Percentiles rank a stretch among this genome's conserved stretches.
phyloP scores from a whole-genome alignment of 2,113 vertebrate genomes.

The Nothocercus nigrocapillus region DNA sequence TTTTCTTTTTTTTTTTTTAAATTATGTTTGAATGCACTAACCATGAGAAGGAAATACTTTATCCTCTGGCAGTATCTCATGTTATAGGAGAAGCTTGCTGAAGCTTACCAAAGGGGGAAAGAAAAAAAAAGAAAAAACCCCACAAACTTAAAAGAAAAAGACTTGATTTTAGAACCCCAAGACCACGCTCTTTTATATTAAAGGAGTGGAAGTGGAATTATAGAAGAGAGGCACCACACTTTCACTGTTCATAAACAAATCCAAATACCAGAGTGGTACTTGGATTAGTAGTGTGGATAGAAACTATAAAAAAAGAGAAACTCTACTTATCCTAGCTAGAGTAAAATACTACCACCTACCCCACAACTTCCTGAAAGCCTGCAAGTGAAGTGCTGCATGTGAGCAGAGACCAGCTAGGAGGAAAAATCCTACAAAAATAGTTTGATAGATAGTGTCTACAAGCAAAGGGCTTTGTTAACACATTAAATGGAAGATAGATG shows the following conservation, averaged over 20 bases:
- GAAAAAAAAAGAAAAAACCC: too few species aligned
- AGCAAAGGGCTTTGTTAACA: neutral
- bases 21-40: neutral
- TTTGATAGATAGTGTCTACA: neutral
- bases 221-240: neutral
- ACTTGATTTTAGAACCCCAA: neutral
- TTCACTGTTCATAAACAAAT: neutral
- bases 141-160: neutral
- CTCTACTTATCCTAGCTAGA: neutral
- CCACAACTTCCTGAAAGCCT: neutral
- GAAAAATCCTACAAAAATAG: neutral
- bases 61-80: neutral
- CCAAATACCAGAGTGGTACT: neutral
- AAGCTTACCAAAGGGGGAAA: neutral
- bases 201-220: too few species aligned
- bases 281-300: fast-evolving
- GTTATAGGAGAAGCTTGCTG: neutral
- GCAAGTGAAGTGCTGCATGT: fast-evolving
- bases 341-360: neutral
- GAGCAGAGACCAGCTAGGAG: neutral
- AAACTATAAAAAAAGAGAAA: neutral
- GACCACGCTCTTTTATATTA: neutral
- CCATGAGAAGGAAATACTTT: neutral
- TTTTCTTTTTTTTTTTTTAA: neutral
- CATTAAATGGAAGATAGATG: neutral